Evolutionary conservation across 1,140 invertebrate genomes (phyloP).

Genomic region (Anastrepha ludens): DNA sequence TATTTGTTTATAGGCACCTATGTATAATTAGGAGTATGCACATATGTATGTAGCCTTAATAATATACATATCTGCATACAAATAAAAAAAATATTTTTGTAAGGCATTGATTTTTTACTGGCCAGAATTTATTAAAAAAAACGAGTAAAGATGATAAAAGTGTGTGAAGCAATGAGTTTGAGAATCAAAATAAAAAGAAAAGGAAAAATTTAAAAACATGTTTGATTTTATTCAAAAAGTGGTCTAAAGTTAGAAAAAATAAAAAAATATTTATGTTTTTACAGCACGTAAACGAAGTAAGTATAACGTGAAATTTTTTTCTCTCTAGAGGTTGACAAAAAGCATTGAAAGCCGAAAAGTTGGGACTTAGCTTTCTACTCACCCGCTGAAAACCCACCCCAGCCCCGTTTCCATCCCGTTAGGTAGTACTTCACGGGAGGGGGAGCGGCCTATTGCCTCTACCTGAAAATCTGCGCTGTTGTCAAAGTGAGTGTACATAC

Average conservation of each 20-base stretch:
- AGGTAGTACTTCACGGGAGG: no score
- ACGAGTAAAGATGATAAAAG: background rate
- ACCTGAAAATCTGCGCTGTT: no score
- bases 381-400: no score
- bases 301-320: no score
- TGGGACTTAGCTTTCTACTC: no score
- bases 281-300: no score
- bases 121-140: slow-evolving; percentile 43
- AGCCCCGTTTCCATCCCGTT: no score
- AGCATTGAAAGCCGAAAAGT: no score
- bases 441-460: no score
- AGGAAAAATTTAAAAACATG: background rate
- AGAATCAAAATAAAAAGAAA: slow-evolving; percentile 44
- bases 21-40: background rate
- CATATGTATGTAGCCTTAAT: background rate
- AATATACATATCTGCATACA: background rate
- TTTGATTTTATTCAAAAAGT: background rate
- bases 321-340: no score
- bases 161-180: slow-evolving; percentile 38
- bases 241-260: background rate
- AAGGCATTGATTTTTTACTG: slow-evolving; percentile 46
- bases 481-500: no score
- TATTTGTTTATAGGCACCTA: slow-evolving; percentile 43
- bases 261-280: no score
- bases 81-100: slow-evolving; percentile 32